These are phyloP conservation scores for Nettapus auritus DNA, from an alignment of 2,113 vertebrate species.

Conservation along the genomic window DNA sequence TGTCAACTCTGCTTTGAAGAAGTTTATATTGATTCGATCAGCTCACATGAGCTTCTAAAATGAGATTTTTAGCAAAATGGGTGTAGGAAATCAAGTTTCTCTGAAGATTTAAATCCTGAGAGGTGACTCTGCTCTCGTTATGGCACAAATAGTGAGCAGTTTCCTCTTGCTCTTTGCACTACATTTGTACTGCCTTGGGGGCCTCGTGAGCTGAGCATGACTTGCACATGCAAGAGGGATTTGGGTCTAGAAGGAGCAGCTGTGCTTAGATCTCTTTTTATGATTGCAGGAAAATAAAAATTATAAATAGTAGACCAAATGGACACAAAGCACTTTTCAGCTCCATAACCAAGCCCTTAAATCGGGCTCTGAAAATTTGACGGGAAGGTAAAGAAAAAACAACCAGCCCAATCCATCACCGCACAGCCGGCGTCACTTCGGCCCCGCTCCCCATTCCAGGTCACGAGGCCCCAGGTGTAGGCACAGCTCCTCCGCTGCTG, in stretches of 20 bases:
- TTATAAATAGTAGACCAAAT: not conserved
- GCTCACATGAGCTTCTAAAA: not conserved
- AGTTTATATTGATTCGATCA: not conserved
- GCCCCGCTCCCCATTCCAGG: not conserved
- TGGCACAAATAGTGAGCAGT: accelerated
- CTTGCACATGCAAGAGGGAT: not conserved
- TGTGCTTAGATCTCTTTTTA: not conserved
- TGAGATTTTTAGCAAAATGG: not conserved
- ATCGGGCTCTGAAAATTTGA: too few species aligned
- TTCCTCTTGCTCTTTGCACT: not conserved
- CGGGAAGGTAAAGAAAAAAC: not conserved
- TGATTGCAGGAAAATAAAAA: not conserved
- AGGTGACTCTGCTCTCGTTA: not conserved
- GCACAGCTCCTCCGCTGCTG: accelerated
- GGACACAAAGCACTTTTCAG: not conserved
- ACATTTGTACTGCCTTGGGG: not conserved
- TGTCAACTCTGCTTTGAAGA: not conserved
- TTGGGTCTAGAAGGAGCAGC: not conserved
- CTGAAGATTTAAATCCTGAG: not conserved
- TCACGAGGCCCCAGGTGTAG: not conserved
- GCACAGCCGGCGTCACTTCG: not conserved
- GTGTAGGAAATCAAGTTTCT: not conserved
- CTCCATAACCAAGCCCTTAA: not conserved
- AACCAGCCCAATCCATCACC: too few species aligned
- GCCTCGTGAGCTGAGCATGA: accelerated